Evolutionary conservation across 2,797 vertebrate genomes (phyloP).

Genomic region (Rhinatrema bivittatum): DNA sequence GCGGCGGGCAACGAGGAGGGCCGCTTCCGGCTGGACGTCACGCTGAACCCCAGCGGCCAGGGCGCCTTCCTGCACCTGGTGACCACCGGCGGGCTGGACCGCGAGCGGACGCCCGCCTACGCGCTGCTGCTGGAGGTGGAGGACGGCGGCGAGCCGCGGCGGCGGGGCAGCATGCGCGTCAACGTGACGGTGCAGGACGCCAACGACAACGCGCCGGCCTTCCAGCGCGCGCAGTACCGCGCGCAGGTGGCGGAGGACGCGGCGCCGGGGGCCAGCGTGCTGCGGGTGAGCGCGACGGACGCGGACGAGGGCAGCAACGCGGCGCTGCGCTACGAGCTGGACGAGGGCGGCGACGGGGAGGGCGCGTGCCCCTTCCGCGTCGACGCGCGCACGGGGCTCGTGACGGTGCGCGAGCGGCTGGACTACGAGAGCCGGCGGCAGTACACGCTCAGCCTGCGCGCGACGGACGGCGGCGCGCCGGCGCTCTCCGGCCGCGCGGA

Average conservation of each 20-base stretch:
- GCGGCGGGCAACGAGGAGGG: slow-evolving; percentile 85
- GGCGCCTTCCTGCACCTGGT: slow-evolving; percentile 94
- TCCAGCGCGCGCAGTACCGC: slow-evolving; percentile 80
- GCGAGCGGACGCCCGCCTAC: slow-evolving; percentile 79
- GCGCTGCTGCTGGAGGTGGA: slow-evolving; percentile 89
- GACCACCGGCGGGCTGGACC: slow-evolving; percentile 84
- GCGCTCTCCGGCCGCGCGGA: slow-evolving; percentile 81
- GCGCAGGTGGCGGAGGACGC: slow-evolving; percentile 82
- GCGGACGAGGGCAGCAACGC: slow-evolving; percentile 87
- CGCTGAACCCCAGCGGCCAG: slow-evolving; percentile 95
- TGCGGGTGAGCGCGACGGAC: slow-evolving; percentile 82
- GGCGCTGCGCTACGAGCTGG: slow-evolving; percentile 83
- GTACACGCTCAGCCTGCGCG: slow-evolving; percentile 87
- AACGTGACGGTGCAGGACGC: slow-evolving; percentile 95
- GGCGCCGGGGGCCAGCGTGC: slow-evolving; percentile 76
- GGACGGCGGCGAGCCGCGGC: slow-evolving; percentile 88
- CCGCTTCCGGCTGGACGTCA: slow-evolving; percentile 87
- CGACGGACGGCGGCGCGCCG: slow-evolving; percentile 77
- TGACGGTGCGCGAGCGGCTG: slow-evolving; percentile 79
- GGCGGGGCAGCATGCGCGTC: slow-evolving; percentile 85
- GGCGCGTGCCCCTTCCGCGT: slow-evolving; percentile 81
- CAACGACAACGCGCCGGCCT: slow-evolving; percentile 89
- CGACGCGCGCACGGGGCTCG: slow-evolving; percentile 81
- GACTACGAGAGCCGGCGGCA: slow-evolving; percentile 82
- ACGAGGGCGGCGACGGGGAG: slow-evolving; percentile 53